Evolutionary conservation across 1,140 invertebrate species (phyloP), one percentile per base, ranked within the genome.

Genomic region (Drosophila trapezifrons): DNA sequence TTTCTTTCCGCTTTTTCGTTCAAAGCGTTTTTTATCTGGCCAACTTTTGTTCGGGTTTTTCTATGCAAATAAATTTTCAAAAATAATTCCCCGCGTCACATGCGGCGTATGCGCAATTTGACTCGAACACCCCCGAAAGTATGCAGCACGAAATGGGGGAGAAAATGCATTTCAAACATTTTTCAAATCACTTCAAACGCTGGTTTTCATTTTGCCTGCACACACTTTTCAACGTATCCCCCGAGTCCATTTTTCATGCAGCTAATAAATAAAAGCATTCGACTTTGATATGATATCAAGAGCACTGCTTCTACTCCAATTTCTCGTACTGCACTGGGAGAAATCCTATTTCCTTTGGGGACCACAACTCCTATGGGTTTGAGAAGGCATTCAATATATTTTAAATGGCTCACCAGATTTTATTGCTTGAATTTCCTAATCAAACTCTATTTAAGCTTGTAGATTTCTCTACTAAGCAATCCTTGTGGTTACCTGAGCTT

Each of bases 21-120:
- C 18, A 9, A 37, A 52, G 17, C 18, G 42, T 37, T 40, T 64
- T 54, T 40, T 70, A 47, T 45, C 62, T 35, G 35, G 18, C 35
- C 20, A 70, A 67, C 63, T 71, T 71, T 49, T 35, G 32, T 58
- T 18, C 7, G 42, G 12, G 15, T 35, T 12, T 12, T 46, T 40
- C 42, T 57, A 49, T 71, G 51, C 65, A 47, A 69, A 54, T 52
- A 52, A n/a, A 66, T 69, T 69, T 66, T 17, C 8, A 35, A 58
- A 66, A 58, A 72, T 40, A 49, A 49, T 71, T 71, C 35, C 35
- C 4, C 40, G 45, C 42, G 66, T 71, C 77, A 77, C 75, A 71
- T 52, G 63, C 46, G 80, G 81, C 81, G 81, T 80, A 84, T 85
- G 81, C 77, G 80, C 81, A 69, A 83, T 83, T 80, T 65, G 57